Percentiles rank a stretch among this genome's conserved stretches.
Evolutionary conservation across 2,888 invertebrate genomes (phyloP).

Genomic region (Noctua janthina): DNA sequence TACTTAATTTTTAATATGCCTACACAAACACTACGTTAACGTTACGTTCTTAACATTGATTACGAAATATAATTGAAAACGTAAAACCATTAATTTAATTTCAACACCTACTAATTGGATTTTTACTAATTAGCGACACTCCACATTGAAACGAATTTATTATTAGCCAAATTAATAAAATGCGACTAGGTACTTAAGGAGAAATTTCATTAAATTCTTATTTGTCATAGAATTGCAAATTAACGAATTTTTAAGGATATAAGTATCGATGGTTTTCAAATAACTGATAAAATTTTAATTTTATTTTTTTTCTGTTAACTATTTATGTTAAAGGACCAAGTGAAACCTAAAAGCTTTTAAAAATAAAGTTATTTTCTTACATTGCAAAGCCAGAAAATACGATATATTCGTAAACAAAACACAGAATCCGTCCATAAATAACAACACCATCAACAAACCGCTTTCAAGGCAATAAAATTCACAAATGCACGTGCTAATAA

Average conservation of each 20-base stretch:
- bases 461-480: slow-evolving; percentile 13
- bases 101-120: slow-evolving; percentile 41
- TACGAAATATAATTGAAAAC: slow-evolving; percentile 12
- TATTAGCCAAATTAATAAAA: slow-evolving; percentile 28
- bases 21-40: neutral
- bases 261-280: neutral
- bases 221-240: slow-evolving; percentile 31
- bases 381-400: neutral
- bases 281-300: neutral
- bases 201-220: slow-evolving; percentile 10
- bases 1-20: neutral
- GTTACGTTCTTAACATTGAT: neutral
- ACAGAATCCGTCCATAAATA: neutral
- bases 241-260: neutral
- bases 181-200: neutral
- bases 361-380: neutral
- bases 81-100: slow-evolving; percentile 13
- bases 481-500: slow-evolving; percentile 41
- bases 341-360: neutral
- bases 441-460: neutral
- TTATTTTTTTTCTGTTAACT: neutral
- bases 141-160: slow-evolving; percentile 26
- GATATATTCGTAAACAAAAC: neutral
- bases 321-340: neutral
- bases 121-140: slow-evolving; percentile 44